These are phyloP conservation scores for Mungos mungo DNA, from an alignment of 2,113 vertebrate species.

Conservation along the genomic window DNA sequence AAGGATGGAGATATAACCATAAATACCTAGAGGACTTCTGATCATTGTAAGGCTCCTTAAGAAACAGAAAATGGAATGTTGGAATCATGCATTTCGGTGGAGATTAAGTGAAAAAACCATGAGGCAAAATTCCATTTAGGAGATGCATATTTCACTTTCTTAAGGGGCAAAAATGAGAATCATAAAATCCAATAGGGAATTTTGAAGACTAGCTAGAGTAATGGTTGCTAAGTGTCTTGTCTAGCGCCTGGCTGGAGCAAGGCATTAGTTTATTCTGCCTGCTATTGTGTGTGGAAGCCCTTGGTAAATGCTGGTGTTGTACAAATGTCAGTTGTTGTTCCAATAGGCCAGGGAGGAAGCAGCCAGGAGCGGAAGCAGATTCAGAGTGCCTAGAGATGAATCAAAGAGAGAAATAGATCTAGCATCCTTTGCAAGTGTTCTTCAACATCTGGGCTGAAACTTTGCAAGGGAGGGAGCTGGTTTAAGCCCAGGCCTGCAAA, in stretches of 20 bases:
- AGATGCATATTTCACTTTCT: slow-evolving; percentile 11
- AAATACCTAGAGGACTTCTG: background rate
- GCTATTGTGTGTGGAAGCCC: background rate
- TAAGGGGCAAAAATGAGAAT: background rate
- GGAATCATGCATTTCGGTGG: background rate
- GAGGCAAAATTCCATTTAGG: background rate
- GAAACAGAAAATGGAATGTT: background rate
- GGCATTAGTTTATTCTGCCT: background rate
- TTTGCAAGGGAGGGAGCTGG: background rate
- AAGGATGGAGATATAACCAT: background rate
- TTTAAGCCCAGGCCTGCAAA: background rate
- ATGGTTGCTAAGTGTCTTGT: background rate
- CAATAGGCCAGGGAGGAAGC: background rate
- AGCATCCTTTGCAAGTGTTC: background rate
- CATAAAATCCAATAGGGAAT: background rate
- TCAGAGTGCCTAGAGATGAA: background rate
- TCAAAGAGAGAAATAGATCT: background rate
- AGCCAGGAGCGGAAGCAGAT: background rate
- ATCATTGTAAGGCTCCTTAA: background rate
- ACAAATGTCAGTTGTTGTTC: background rate
- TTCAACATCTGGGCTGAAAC: background rate
- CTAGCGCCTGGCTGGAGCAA: background rate
- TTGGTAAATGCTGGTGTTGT: slow-evolving; percentile 4
- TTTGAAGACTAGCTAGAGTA: background rate
- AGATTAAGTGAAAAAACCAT: background rate